Percentiles rank a stretch among this genome's conserved stretches.
phyloP scores from a whole-genome alignment of 2,888 invertebrate species.

The Apoderus coryli region DNA sequence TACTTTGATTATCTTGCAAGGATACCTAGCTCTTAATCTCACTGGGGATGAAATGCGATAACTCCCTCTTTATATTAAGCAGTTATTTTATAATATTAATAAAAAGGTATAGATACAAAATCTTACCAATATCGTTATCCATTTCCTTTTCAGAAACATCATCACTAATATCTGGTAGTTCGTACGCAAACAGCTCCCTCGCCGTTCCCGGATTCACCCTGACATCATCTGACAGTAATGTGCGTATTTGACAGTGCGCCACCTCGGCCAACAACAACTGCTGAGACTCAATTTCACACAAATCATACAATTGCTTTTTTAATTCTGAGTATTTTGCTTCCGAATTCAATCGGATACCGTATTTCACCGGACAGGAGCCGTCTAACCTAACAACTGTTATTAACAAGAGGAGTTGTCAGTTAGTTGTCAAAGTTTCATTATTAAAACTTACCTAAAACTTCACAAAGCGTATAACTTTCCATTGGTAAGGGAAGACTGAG shows the following conservation, averaged over 20 bases:
- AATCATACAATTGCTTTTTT: conserved; percentile 51
- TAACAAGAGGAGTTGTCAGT: no score
- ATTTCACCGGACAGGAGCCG: conserved; percentile 71
- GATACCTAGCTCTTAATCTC: no score
- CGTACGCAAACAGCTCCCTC: conserved; percentile 51
- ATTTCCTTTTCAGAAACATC: conserved; percentile 19
- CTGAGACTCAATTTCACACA: conserved; percentile 44
- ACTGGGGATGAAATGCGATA: no score
- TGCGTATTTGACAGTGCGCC: conserved; percentile 42
- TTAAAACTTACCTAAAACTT: conserved; percentile 47
- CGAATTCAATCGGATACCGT: conserved; percentile 69
- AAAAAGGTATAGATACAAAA: no score
- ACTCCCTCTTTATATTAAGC: no score
- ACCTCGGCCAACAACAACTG: conserved; percentile 61
- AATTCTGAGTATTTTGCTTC: conserved; percentile 68
- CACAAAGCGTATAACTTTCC: conserved; percentile 68
- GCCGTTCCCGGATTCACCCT: conserved; percentile 38
- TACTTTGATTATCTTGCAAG: no score
- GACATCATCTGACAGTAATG: conserved; percentile 38
- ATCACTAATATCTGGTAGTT: conserved; percentile 37
- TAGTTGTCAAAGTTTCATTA: no score
- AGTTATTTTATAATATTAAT: no score
- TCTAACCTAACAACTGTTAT: conserved; percentile 57
- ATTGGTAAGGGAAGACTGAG: conserved; percentile 78
- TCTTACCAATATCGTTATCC: conserved; percentile 20